phyloP scores from a whole-genome alignment of 1,140 invertebrate genomes.

The Scaptomyza hsui region DNA sequence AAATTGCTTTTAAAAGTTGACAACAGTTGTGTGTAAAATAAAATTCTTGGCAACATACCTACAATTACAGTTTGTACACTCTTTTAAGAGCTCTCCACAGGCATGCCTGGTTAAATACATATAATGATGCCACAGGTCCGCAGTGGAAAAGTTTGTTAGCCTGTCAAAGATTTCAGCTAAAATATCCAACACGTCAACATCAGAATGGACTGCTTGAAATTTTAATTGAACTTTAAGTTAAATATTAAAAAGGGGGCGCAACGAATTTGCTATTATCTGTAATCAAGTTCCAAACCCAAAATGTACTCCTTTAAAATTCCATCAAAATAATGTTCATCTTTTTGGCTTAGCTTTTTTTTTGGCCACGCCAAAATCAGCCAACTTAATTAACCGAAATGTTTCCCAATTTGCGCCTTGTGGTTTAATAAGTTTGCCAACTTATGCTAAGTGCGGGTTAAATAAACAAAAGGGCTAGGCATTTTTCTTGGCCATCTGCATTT shows the following conservation, averaged over 20 bases:
- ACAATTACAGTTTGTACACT: no score
- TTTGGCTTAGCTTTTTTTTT: conserved; percentile 27
- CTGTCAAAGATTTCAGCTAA: conserved; percentile 10
- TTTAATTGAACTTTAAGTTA: conserved; percentile 42
- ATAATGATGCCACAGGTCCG: conserved; percentile 44
- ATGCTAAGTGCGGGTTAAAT: not conserved
- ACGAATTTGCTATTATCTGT: conserved; percentile 17
- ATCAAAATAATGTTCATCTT: conserved; percentile 43
- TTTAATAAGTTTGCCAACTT: conserved; percentile 1
- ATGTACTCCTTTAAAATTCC: conserved; percentile 52
- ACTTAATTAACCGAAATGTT: conserved; percentile 41
- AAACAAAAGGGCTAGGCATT: not conserved
- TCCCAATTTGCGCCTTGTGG: conserved; percentile 12
- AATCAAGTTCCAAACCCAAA: conserved; percentile 12
- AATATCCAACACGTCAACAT: conserved; percentile 15
- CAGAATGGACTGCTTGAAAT: conserved; percentile 8
- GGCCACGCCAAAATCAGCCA: conserved; percentile 36
- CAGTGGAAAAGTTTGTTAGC: not conserved
- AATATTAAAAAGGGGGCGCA: conserved; percentile 24
- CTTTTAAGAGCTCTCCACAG: conserved; percentile 7
- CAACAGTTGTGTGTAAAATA: not conserved
- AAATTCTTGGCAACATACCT: no score
- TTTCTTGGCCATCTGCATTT: conserved; percentile 31
- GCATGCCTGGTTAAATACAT: conserved; percentile 45
- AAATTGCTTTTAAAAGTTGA: not conserved